A percentile compares a stretch with the other conserved stretches of the same genome.
These are phyloP conservation scores for Carposina sasakii DNA, from an alignment of 1,140 invertebrate species.

Conservation along the genomic window DNA sequence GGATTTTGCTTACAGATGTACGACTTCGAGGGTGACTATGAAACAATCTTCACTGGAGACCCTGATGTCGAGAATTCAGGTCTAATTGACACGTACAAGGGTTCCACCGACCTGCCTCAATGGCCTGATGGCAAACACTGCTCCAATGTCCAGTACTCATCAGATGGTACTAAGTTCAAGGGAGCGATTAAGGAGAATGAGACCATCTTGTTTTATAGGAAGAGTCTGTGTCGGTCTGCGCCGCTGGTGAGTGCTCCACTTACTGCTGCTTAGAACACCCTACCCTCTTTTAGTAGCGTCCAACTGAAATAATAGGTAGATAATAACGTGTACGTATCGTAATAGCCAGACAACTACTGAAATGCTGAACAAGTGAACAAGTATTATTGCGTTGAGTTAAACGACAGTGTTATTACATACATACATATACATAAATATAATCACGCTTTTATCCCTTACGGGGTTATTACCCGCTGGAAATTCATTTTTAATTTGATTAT, in stretches of 20 bases:
- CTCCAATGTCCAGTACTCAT: slow-evolving; percentile 83
- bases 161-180: slow-evolving; percentile 89
- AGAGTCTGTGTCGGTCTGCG: slow-evolving; percentile 85
- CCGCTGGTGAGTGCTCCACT: slow-evolving; percentile 74
- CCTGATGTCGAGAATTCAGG: slow-evolving; percentile 75
- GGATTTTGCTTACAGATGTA: slow-evolving; percentile 89
- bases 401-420: too few relatives aligned
- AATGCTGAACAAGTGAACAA: too few relatives aligned
- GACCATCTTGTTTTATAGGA: slow-evolving; percentile 83
- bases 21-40: slow-evolving; percentile 85
- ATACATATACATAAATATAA: too few relatives aligned
- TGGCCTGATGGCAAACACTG: slow-evolving; percentile 84
- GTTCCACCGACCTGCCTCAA: slow-evolving; percentile 80
- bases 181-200: slow-evolving; percentile 80
- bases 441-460: too few relatives aligned
- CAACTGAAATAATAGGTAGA: too few relatives aligned
- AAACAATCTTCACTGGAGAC: slow-evolving; percentile 85
- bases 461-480: too few relatives aligned
- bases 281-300: too few relatives aligned
- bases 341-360: too few relatives aligned
- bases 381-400: too few relatives aligned
- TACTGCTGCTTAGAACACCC: too few relatives aligned
- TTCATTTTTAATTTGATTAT: too few relatives aligned
- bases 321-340: too few relatives aligned
- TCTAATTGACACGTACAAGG: slow-evolving; percentile 84